Evolutionary conservation across 35 echinoderm and acorn worm species (phyloP), one percentile per base, ranked within the genome.

Genomic region (Chiridota heheva): DNA sequence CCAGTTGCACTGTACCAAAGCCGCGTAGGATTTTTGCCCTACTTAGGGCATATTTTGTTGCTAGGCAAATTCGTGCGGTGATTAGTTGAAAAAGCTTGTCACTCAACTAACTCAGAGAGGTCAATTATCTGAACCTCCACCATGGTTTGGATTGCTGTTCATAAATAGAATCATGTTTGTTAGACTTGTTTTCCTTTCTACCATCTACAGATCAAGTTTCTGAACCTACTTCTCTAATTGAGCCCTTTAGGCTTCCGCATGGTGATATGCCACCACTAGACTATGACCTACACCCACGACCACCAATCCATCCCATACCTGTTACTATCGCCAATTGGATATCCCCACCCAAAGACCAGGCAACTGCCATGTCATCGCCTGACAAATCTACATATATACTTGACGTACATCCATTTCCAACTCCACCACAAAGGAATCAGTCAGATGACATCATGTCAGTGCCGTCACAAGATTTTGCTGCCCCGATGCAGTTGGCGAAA

Each of bases 391-490:
- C 17, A 24, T 16, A 58, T 10, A 1, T 77, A 34, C 30, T 16
- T 40, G 73, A 77, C 18, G 33, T 22, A 18, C 73, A 77, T 35
- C 73, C 73, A 29, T 77, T 77, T 33, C 73, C 73, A 34, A 77
- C 73, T 30, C 73, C 73, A 20, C 70, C 70, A 2, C 73, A 77
- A 31, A 58, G 73, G 43, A 37, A 46, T 15, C 16, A 60, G 24
- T 58, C 44, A 31, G 73, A 77, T 6, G 73, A 77, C 13, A 48
- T 53, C 17, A 26, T 2, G 25, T 32, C 51, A 25, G 44, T 25
- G 15, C 49, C 49, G 15, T 55, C 15, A 55, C 24, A 25, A 55
- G 63, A 35, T 4, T 36, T 67, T 26, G 12, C 33, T 2, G 33
- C n/a, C 15, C 33, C 60, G 33, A 60, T 2, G 58, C 24, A 28